Conservation (phyloP, 2,888 invertebrate species). For the Dynastes maya region DNA sequence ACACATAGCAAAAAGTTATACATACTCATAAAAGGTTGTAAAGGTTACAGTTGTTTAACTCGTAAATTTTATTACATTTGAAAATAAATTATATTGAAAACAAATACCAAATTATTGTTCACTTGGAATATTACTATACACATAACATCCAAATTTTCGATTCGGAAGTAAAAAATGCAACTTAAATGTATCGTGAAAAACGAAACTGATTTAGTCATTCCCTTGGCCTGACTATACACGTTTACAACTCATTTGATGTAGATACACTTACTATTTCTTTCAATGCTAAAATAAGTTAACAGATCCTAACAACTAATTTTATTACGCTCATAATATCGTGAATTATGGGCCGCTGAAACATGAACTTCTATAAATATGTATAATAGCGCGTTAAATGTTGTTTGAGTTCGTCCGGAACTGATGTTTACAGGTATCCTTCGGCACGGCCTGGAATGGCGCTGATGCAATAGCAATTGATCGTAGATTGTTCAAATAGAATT, state of each 20-base stretch:
- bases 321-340: not conserved
- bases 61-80: too few species aligned
- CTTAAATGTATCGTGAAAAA: not conserved
- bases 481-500: constrained; percentile 9
- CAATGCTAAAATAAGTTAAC: constrained; percentile 14
- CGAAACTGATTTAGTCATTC: not conserved
- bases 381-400: constrained; percentile 3
- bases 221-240: not conserved
- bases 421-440: not conserved
- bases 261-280: constrained; percentile 2
- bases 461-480: constrained; percentile 2
- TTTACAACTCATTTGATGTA: not conserved
- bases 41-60: too few species aligned
- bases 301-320: constrained; percentile 9
- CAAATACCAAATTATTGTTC: too few species aligned
- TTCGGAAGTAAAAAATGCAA: too few species aligned
- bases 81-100: too few species aligned
- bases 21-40: too few species aligned
- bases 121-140: too few species aligned
- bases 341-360: constrained; percentile 36
- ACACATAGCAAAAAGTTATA: too few species aligned
- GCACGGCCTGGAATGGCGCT: constrained; percentile 3
- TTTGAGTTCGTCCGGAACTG: constrained; percentile 24
- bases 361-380: constrained; percentile 26
- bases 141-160: too few species aligned